Evolutionary conservation across 2,797 vertebrate species (phyloP).

Genomic region (Sebastes reedi): DNA sequence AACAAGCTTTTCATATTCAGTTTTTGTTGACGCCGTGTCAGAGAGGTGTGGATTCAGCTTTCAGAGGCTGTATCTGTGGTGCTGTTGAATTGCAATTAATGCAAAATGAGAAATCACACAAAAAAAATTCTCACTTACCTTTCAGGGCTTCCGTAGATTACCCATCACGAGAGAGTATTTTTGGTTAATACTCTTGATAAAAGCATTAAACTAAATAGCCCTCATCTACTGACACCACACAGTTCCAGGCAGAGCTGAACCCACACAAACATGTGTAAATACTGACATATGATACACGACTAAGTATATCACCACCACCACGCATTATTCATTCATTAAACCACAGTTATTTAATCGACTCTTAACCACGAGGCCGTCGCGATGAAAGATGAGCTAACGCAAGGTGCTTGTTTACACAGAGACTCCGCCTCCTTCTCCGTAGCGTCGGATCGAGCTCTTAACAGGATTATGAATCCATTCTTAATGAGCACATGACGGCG

Average conservation of each 20-base stretch:
- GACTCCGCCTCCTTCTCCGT: slow-evolving; percentile 31
- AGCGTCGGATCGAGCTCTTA: slow-evolving; percentile 58
- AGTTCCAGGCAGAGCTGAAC: slow-evolving; percentile 1
- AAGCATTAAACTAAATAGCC: not conserved
- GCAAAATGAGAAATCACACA: not conserved
- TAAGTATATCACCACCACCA: slow-evolving; percentile 2
- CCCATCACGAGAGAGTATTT: not conserved
- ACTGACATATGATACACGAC: slow-evolving; percentile 19
- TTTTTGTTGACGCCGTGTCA: not conserved
- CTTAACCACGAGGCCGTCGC: slow-evolving; percentile 4
- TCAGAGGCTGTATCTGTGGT: not conserved
- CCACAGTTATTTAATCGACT: slow-evolving; percentile 47
- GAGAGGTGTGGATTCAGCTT: not conserved
- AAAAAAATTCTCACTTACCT: not conserved
- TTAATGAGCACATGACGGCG: slow-evolving; percentile 64
- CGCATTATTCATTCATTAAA: slow-evolving; percentile 56
- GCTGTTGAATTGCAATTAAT: not conserved
- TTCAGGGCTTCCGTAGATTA: not conserved
- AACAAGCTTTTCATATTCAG: not conserved
- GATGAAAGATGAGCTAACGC: slow-evolving; percentile 44
- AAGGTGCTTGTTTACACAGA: slow-evolving; percentile 55
- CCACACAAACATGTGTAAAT: slow-evolving; percentile 32
- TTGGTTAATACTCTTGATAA: slow-evolving; percentile 1
- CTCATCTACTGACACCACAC: not conserved
- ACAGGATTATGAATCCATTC: slow-evolving; percentile 69